Conservation (phyloP, 2,797 vertebrate species). For the Sparus aurata region DNA sequence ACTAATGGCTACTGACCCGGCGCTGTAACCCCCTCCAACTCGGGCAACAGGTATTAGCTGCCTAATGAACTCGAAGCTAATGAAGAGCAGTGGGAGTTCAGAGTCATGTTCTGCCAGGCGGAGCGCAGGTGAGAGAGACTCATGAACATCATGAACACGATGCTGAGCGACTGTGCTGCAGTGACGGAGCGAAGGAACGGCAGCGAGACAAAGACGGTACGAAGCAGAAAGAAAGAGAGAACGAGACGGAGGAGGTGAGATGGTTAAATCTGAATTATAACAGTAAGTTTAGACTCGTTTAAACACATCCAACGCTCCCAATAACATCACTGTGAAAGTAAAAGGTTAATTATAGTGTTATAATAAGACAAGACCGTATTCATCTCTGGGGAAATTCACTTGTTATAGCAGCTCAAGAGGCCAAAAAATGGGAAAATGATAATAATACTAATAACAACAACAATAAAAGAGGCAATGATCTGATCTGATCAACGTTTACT, state of each 20-base stretch:
- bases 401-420: too few relatives aligned
- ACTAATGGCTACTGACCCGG: slow-evolving; percentile 67
- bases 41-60: slow-evolving; percentile 61
- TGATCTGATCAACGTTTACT: too few relatives aligned
- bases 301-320: background rate
- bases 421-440: too few relatives aligned
- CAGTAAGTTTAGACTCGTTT: background rate
- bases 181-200: background rate
- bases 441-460: too few relatives aligned
- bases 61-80: slow-evolving; percentile 64
- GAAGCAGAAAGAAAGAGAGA: background rate
- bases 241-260: too few relatives aligned
- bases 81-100: slow-evolving; percentile 56
- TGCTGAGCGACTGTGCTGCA: background rate
- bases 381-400: too few relatives aligned
- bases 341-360: slow-evolving; percentile 8
- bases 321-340: background rate
- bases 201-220: background rate
- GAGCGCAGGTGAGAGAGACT: background rate
- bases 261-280: too few relatives aligned
- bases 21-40: slow-evolving; percentile 26
- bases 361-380: too few relatives aligned
- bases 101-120: slow-evolving; percentile 18
- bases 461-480: too few relatives aligned
- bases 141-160: background rate